These are phyloP conservation scores for Trialeurodes vaporariorum DNA, from an alignment of 1,140 invertebrate genomes.

Conservation along the genomic window DNA sequence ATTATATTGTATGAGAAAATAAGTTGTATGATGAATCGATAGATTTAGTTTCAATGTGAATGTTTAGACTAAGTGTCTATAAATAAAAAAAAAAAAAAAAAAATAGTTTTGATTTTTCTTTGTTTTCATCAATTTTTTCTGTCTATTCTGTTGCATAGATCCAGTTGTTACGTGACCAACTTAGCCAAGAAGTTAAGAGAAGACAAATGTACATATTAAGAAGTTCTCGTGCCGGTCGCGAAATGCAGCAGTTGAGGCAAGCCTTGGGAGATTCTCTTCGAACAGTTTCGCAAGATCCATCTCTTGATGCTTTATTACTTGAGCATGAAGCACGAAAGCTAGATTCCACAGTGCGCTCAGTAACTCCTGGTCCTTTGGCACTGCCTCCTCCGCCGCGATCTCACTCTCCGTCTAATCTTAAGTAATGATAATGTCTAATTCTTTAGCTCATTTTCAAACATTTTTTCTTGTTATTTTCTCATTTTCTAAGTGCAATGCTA, in stretches of 20 bases:
- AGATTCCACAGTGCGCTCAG: conserved; percentile 44
- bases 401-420: background rate
- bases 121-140: no score
- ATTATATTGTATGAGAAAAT: no score
- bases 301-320: conserved; percentile 63
- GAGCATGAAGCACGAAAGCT: conserved; percentile 77
- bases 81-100: no score
- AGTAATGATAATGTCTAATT: no score
- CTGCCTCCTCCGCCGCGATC: background rate
- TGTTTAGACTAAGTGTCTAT: no score
- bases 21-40: no score
- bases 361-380: background rate
- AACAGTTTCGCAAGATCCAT: conserved; percentile 67
- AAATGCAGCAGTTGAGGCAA: conserved; percentile 69
- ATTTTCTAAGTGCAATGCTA: no score
- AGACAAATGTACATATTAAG: conserved; percentile 71
- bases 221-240: conserved; percentile 66
- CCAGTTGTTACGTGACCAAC: conserved; percentile 60
- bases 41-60: no score
- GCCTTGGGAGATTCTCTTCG: conserved; percentile 72
- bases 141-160: no score
- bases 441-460: no score
- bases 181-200: conserved; percentile 73
- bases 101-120: no score
- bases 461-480: no score